Percentiles rank a stretch among this genome's conserved stretches.
Evolutionary conservation across 2,797 vertebrate species (phyloP).

Genomic region (Malacoraja senta): DNA sequence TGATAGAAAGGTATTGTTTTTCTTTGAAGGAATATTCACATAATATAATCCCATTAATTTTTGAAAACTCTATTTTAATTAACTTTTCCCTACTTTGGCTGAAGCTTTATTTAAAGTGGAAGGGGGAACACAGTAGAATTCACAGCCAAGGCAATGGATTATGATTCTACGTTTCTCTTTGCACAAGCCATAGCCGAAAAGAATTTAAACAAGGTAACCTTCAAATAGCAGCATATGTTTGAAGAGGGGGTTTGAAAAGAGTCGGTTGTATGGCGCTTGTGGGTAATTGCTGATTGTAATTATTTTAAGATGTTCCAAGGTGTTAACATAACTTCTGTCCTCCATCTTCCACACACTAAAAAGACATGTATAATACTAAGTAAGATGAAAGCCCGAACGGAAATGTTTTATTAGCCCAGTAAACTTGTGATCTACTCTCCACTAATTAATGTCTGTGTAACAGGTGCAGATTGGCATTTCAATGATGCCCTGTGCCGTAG

Average conservation of each 20-base stretch:
- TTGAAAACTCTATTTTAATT: background rate
- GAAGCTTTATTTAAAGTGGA: slow-evolving; percentile 7
- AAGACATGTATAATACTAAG: background rate
- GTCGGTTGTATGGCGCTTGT: background rate
- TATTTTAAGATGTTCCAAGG: slow-evolving; percentile 26
- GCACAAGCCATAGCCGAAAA: background rate
- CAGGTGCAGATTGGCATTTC: slow-evolving; percentile 8
- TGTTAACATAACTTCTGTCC: slow-evolving; percentile 17
- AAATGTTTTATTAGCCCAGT: slow-evolving; percentile 7
- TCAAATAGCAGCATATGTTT: slow-evolving; percentile 13
- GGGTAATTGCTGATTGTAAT: slow-evolving; percentile 14
- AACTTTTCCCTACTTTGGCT: background rate
- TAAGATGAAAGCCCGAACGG: slow-evolving; percentile 17
- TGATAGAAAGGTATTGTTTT: background rate
- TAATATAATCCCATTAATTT: background rate
- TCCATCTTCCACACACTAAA: slow-evolving; percentile 19
- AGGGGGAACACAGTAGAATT: background rate
- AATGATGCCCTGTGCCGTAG: background rate
- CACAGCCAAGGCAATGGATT: background rate
- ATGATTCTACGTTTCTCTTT: slow-evolving; percentile 6
- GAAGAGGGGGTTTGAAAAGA: background rate
- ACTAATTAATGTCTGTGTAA: slow-evolving; percentile 11
- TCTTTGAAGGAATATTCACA: slow-evolving; percentile 4
- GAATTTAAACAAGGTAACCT: slow-evolving; percentile 12
- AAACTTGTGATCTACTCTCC: background rate